A percentile compares a stretch with the other conserved stretches of the same genome.
Evolutionary conservation across 2,888 invertebrate genomes (phyloP).

Genomic region (Melangyna quadrimaculata): DNA sequence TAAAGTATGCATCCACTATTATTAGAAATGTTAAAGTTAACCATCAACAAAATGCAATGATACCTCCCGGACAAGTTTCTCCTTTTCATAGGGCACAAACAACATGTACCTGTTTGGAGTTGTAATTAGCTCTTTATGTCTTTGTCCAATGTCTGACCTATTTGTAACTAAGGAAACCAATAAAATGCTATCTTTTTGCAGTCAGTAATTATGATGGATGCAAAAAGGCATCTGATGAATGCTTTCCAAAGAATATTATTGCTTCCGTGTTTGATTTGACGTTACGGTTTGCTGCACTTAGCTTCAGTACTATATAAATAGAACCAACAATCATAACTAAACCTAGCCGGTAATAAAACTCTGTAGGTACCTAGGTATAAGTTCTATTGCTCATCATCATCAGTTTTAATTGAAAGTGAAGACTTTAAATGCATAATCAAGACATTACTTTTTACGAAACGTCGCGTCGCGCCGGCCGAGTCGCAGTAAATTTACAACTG

Average conservation of each 20-base stretch:
- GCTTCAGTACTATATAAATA: neutral
- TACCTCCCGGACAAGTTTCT: too few species aligned
- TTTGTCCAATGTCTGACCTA: neutral
- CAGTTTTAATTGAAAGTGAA: slow-evolving; percentile 63
- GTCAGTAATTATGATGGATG: slow-evolving; percentile 9
- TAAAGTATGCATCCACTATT: too few species aligned
- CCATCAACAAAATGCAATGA: too few species aligned
- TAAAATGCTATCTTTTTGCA: slow-evolving; percentile 9
- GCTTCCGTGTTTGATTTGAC: slow-evolving; percentile 43
- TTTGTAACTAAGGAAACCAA: neutral
- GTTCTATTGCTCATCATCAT: slow-evolving; percentile 53
- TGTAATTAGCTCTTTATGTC: neutral
- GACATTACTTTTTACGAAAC: slow-evolving; percentile 45
- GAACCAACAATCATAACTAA: slow-evolving; percentile 33
- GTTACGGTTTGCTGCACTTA: slow-evolving; percentile 40
- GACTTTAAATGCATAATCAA: slow-evolving; percentile 59
- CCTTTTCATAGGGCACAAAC: neutral
- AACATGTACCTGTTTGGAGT: neutral
- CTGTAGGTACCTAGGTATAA: neutral
- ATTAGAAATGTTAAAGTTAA: too few species aligned
- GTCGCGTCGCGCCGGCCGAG: neutral
- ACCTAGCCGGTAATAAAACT: neutral
- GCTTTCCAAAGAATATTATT: slow-evolving; percentile 16
- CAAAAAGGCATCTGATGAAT: neutral
- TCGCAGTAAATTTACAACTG: neutral